A percentile compares a stretch with the other conserved stretches of the same genome.
Evolutionary conservation across 2,113 vertebrate species (phyloP).

Genomic region (Emydocephalus ijimae): DNA sequence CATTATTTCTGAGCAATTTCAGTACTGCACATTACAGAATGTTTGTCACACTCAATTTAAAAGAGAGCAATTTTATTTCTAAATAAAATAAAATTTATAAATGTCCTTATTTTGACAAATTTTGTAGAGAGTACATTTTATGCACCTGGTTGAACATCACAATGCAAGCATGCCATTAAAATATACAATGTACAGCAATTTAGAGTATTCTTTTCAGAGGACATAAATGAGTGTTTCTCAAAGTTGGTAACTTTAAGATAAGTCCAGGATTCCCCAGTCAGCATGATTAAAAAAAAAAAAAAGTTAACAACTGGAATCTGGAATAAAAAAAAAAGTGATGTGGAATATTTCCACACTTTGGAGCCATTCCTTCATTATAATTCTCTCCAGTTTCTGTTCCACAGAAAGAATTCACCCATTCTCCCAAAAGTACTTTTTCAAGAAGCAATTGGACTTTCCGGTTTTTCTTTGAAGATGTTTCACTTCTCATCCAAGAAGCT

Average conservation of each 20-base stretch:
- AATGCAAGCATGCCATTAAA: slow-evolving; percentile 36
- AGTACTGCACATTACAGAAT: neutral
- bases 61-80: slow-evolving; percentile 13
- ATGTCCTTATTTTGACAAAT: slow-evolving; percentile 23
- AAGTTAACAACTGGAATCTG: neutral
- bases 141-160: slow-evolving; percentile 4
- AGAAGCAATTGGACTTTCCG: too few relatives aligned
- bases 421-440: neutral
- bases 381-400: neutral
- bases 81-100: slow-evolving; percentile 13
- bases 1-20: neutral
- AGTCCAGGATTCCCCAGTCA: neutral
- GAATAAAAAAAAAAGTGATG: neutral
- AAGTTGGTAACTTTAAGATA: neutral
- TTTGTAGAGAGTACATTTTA: slow-evolving; percentile 31
- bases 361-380: neutral
- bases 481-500: too few relatives aligned
- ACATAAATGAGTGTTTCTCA: neutral
- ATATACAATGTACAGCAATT: neutral
- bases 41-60: slow-evolving; percentile 23
- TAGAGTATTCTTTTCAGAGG: neutral
- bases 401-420: neutral
- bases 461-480: too few relatives aligned
- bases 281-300: neutral
- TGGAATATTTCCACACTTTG: neutral